Evolutionary conservation across 2,888 invertebrate species (phyloP).

Genomic region (Colletes collaris): DNA sequence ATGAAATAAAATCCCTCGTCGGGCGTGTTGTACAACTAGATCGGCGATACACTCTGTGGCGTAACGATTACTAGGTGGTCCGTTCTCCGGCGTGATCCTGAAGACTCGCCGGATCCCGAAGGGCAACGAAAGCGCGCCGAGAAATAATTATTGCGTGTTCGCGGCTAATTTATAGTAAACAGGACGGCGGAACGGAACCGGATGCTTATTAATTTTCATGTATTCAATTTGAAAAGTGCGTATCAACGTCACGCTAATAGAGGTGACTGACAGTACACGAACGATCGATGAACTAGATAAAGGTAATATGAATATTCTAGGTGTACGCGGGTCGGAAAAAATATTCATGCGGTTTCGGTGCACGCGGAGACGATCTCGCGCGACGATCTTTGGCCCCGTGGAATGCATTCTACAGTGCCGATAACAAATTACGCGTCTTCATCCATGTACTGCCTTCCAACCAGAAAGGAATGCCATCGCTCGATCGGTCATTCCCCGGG

Average conservation of each 20-base stretch:
- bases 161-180: constrained; percentile 26
- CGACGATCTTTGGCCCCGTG: constrained; percentile 19
- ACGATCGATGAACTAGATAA: constrained; percentile 36
- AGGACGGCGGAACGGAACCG: constrained; percentile 24
- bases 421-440: constrained; percentile 65
- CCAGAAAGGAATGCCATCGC: constrained; percentile 68
- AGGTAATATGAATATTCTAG: constrained; percentile 43
- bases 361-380: constrained; percentile 27
- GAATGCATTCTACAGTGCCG: constrained; percentile 60
- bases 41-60: too few species aligned
- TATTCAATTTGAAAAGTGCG: constrained; percentile 30
- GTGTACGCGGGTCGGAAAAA: neutral
- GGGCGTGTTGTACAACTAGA: too few species aligned
- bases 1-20: too few species aligned
- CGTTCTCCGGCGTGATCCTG: neutral
- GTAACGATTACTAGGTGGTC: constrained; percentile 5
- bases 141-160: constrained; percentile 27
- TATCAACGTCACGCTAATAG: constrained; percentile 33
- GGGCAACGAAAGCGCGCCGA: neutral
- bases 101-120: neutral
- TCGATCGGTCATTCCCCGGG: constrained; percentile 65
- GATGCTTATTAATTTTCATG: constrained; percentile 50
- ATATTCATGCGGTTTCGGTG: constrained; percentile 31
- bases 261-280: constrained; percentile 25
- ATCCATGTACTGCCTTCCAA: constrained; percentile 55